Percentiles rank a stretch among this genome's conserved stretches.
phyloP scores from a whole-genome alignment of 2,797 vertebrate genomes.

The Astyanax mexicanus region DNA sequence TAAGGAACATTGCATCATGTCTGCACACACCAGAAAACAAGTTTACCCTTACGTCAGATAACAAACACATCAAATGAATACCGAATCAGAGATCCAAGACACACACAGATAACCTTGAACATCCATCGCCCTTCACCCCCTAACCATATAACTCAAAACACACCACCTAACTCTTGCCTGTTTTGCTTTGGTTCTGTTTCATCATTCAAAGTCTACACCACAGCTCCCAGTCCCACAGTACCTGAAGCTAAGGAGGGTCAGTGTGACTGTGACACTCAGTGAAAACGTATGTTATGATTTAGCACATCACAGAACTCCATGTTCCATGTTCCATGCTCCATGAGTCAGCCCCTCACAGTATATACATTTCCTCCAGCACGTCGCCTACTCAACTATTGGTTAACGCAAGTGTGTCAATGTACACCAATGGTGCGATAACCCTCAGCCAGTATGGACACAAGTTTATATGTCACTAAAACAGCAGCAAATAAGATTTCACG shows the following conservation, averaged over 20 bases:
- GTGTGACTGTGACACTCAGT: background rate
- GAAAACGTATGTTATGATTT: background rate
- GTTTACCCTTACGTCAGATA: constrained; percentile 34
- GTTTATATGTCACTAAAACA: constrained; percentile 15
- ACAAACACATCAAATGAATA: constrained; percentile 49
- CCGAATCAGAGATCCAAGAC: constrained; percentile 36
- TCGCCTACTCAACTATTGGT: too few relatives aligned
- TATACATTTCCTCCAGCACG: background rate
- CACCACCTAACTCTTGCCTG: background rate
- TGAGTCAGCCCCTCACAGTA: background rate
- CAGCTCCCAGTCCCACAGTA: background rate
- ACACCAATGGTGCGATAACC: constrained; percentile 15
- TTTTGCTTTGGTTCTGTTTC: background rate
- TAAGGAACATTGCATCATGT: constrained; percentile 27
- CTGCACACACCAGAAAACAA: constrained; percentile 21
- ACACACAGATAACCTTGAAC: constrained; percentile 46
- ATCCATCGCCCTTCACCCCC: constrained; percentile 59
- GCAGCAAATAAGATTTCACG: constrained; percentile 6
- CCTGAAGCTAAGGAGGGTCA: constrained; percentile 2
- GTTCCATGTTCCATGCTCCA: too few relatives aligned
- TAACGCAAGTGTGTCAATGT: constrained; percentile 22
- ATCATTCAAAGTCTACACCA: background rate
- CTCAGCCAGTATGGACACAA: background rate
- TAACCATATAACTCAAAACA: too few relatives aligned
- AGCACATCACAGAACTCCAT: background rate